Base-by-base conservation (phyloP, 1,140 invertebrate genomes). In the Whitmania pigra region DNA sequence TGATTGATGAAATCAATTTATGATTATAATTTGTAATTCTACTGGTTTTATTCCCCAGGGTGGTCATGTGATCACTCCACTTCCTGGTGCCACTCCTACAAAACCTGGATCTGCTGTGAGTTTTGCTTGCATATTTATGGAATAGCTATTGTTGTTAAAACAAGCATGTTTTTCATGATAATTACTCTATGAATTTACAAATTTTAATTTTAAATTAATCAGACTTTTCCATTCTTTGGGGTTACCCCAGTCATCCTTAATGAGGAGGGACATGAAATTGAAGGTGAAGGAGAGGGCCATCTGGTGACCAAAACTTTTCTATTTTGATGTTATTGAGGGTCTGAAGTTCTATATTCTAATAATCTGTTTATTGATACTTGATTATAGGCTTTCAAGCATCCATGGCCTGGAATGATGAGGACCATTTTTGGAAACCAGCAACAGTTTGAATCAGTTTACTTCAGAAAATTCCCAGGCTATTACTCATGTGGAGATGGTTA, bases 181-280 rank as follows among this genome's bases (percentile, higher is more conserved):
- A 49, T 49, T 49, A 5, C 31, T 36, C n/a, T n/a, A n/a, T n/a
- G n/a, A n/a, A n/a, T n/a, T n/a, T n/a, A n/a, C n/a, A n/a, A n/a
- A n/a, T n/a, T n/a, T n/a, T n/a, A n/a, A n/a, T n/a, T 49, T 49
- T 17, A 4, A 49, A 49, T 11, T 49, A 13, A 49, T 49, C 80
- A 95, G 92, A 88, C 91, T 15, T 93, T 95, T 75, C 95, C 94
- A 74, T 97, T 97, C 85, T 97, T 97, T 82, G 95, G 95, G 0
- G 92, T 98, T 6, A 85, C 90, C 74, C 92, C 95, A 13, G 88
- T 85, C 43, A 81, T 99, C 29, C 78, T 98, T 72, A 89, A 93
- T 79, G 93, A 97, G 76, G 88, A 90, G 71, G 94, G 94, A 3
- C 87, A 87, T 74, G 87, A 90, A 76, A 88, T 97, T 54, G 87